Evolutionary conservation across 2,888 invertebrate species (phyloP).

Genomic region (Perdita meconis): DNA sequence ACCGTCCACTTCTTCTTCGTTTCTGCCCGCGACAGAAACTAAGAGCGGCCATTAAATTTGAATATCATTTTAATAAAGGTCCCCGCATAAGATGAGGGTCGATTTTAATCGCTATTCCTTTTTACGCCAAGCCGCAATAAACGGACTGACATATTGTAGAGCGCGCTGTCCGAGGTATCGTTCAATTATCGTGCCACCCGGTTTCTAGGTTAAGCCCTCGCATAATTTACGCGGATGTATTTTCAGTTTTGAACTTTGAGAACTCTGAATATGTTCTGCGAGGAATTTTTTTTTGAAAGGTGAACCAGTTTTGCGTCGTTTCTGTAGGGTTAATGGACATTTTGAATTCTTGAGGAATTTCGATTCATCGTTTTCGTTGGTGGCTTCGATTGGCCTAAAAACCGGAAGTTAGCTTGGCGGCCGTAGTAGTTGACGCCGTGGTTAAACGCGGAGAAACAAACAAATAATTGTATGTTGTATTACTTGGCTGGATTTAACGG

Average conservation of each 20-base stretch:
- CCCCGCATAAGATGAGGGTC: not conserved
- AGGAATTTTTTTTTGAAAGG: too few species aligned
- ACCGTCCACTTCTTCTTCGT: slow-evolving; percentile 5
- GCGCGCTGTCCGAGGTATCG: not conserved
- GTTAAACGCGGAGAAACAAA: not conserved
- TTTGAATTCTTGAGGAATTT: too few species aligned
- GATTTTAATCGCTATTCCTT: slow-evolving; percentile 5
- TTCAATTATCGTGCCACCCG: slow-evolving; percentile 1
- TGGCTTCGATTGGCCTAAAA: not conserved
- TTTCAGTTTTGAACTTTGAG: too few species aligned
- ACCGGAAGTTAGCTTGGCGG: not conserved
- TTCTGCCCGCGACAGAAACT: slow-evolving; percentile 24
- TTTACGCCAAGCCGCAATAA: not conserved
- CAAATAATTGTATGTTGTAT: not conserved
- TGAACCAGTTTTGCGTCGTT: too few species aligned
- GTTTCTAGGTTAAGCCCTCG: not conserved
- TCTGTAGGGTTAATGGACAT: too few species aligned
- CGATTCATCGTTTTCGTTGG: too few species aligned
- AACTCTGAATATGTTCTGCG: too few species aligned
- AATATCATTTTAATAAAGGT: slow-evolving; percentile 2
- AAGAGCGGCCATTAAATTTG: slow-evolving; percentile 20
- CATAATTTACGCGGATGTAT: not conserved
- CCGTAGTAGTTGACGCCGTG: not conserved
- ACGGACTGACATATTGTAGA: not conserved
- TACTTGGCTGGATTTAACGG: slow-evolving; percentile 4